phyloP scores from a whole-genome alignment of 2,113 vertebrate species.

The Pontoporia blainvillei region DNA sequence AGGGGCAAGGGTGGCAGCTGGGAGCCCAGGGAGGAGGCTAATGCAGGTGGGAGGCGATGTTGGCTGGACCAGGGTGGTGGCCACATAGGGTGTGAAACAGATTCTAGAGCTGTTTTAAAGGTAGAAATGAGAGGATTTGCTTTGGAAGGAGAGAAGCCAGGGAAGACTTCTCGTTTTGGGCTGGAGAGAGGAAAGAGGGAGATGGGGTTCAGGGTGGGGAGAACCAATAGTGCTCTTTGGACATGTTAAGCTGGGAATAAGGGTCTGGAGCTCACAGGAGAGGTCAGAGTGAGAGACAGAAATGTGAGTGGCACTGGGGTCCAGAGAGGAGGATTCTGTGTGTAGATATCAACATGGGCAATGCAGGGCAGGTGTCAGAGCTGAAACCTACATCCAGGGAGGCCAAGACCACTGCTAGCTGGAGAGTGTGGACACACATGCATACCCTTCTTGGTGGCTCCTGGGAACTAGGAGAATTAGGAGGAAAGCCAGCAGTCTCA shows the following conservation, averaged over 20 bases:
- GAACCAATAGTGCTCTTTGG: background rate
- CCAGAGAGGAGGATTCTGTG: background rate
- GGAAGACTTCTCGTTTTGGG: background rate
- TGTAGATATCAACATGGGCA: background rate
- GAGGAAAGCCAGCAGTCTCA: background rate
- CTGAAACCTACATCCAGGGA: background rate
- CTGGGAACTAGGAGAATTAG: background rate
- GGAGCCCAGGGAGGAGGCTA: background rate
- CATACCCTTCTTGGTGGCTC: background rate
- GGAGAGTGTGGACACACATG: accelerated
- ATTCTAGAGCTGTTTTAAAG: background rate
- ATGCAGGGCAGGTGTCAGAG: background rate
- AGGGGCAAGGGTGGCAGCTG: background rate
- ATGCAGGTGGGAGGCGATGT: background rate
- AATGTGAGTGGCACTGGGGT: background rate
- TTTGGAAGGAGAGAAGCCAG: background rate
- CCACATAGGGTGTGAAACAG: background rate
- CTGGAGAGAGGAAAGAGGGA: background rate
- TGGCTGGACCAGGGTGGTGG: background rate
- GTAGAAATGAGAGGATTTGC: background rate
- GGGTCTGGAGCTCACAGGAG: background rate
- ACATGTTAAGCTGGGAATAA: background rate
- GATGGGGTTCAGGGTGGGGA: background rate
- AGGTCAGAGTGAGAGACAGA: background rate
- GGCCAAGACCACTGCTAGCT: background rate